Percentiles rank a stretch among this genome's conserved stretches.
Evolutionary conservation across 2,888 invertebrate genomes (phyloP).

Genomic region (Trachelus tabidus): DNA sequence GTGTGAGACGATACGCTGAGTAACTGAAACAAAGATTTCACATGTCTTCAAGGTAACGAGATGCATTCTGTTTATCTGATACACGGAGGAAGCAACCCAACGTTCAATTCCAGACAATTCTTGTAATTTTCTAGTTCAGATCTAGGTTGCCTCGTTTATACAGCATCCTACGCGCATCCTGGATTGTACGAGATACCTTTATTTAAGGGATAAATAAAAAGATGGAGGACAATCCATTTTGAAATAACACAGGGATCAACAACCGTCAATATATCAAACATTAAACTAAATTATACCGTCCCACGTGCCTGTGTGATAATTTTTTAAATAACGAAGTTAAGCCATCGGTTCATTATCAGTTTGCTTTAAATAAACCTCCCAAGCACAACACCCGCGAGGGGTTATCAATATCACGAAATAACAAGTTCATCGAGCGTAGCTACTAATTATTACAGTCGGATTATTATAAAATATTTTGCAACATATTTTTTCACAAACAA

Average conservation of each 20-base stretch:
- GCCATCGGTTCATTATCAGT: background rate
- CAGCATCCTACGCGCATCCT: background rate
- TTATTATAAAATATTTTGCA: background rate
- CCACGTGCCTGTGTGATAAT: background rate
- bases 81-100: background rate
- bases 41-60: background rate
- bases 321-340: background rate
- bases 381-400: background rate
- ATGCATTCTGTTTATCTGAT: background rate
- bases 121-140: conserved; percentile 52
- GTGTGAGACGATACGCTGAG: conserved; percentile 61
- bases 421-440: background rate
- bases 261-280: background rate
- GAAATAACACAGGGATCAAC: background rate
- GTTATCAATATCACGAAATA: background rate
- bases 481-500: background rate
- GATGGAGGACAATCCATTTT: background rate
- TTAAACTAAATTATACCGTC: background rate
- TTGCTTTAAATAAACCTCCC: background rate
- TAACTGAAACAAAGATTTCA: conserved; percentile 36
- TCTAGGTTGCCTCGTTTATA: conserved; percentile 51
- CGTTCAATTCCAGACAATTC: conserved; percentile 32
- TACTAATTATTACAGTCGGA: background rate
- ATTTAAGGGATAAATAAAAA: background rate
- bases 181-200: background rate